Base-by-base conservation (phyloP, 2,888 invertebrate genomes). In the Masnerella sp. region DNA sequence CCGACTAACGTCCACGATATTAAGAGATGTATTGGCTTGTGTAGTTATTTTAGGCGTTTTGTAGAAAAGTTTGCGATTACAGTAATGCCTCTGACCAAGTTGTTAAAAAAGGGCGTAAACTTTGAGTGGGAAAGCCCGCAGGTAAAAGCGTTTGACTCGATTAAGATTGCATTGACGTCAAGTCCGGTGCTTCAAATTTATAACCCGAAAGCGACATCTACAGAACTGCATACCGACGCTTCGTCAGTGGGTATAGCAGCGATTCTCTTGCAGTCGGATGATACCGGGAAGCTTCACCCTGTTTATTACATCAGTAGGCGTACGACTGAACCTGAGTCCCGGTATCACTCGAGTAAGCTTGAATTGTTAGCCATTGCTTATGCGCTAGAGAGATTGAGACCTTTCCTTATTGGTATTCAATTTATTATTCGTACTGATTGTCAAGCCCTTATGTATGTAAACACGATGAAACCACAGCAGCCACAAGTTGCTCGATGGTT, bases 341-440 rank as follows among this genome's bases (percentile, higher is more conserved):
- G 54, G 5, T 81, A 81, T 59, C 80, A 56, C 32, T 56, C 43
- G 5, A 56, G 42, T 9, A 77, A 75, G 34, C 47, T 78, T 5
- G 77, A 77, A 32, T 42, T 78, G 9, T 32, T 78, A 42, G 71
- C 78, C 4, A 74, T 78, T 22, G 75, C 76, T n/a, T 77, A 68
- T 65, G 62, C 75, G 5, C 36, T 77, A 7, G 71, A 71, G 0
- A 20, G 75, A 18, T 45, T 77, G 25, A 38, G 74, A 28, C 32
- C 61, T 12, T 71, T 72, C n/a, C 54, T 78, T 20, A 52, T 78
- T 14, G 69, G 54, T 2, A 36, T 77, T 5, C n/a, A 54, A 11
- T 77, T 77, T 32, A 38, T 45, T 2, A 58, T 77, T n/a, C 1
- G 18, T 20, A 70, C 70, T 0, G 70, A 62, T 5, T 61, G 69